These are phyloP conservation scores for Cacatua alba DNA, from an alignment of 2,113 vertebrate genomes.

Conservation along the genomic window DNA sequence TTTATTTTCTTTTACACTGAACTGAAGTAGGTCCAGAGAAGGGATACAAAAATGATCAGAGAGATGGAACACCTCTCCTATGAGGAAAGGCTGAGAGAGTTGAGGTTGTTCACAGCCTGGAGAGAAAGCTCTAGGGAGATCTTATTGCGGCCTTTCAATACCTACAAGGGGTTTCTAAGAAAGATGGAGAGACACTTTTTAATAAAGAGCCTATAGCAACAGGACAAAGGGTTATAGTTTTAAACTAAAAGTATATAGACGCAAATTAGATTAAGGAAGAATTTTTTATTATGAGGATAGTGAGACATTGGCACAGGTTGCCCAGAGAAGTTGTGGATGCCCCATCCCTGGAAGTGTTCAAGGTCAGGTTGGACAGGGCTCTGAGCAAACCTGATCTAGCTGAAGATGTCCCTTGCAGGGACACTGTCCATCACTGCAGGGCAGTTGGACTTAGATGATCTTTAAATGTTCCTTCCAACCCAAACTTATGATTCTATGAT, in stretches of 20 bases:
- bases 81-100: not conserved
- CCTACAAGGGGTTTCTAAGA: not conserved
- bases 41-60: not conserved
- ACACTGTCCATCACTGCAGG: not conserved
- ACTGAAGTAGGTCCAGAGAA: rapidly evolving
- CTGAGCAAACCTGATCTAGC: not conserved
- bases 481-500: not conserved
- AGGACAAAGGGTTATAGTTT: not conserved
- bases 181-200: not conserved
- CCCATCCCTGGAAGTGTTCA: not conserved
- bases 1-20: not conserved
- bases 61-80: not conserved
- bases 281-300: not conserved
- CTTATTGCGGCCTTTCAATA: not conserved
- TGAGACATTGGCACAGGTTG: not conserved
- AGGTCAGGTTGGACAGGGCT: not conserved
- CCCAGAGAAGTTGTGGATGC: not conserved
- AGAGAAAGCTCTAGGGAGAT: not conserved
- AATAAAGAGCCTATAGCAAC: rapidly evolving
- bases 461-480: not conserved
- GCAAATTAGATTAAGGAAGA: not conserved
- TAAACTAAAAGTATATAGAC: not conserved
- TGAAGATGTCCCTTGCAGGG: not conserved
- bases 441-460: not conserved
- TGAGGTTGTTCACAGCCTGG: not conserved